Evolutionary conservation across 2,888 invertebrate species (phyloP).

Genomic region (Drosophila falleni): DNA sequence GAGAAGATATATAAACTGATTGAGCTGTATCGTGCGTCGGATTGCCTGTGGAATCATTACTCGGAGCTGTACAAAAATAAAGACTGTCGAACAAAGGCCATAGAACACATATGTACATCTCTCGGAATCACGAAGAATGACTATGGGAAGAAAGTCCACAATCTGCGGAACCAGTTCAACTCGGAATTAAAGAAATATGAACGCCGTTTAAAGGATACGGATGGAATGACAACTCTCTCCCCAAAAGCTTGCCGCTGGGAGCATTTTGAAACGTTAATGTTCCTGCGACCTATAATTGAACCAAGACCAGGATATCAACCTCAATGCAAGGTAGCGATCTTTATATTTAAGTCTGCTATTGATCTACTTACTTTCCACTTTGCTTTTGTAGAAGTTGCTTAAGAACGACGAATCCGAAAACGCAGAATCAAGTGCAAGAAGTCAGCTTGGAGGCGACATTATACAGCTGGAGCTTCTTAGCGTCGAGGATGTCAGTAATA

Average conservation of each 20-base stretch:
- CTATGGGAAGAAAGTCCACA: slow-evolving; percentile 84
- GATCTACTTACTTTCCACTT: neutral
- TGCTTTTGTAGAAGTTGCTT: slow-evolving; percentile 36
- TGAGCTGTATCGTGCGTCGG: slow-evolving; percentile 79
- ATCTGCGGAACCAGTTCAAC: slow-evolving; percentile 84
- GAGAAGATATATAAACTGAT: slow-evolving; percentile 83
- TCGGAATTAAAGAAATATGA: slow-evolving; percentile 84
- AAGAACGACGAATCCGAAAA: slow-evolving; percentile 26
- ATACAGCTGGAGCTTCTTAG: slow-evolving; percentile 14
- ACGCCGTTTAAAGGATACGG: slow-evolving; percentile 75
- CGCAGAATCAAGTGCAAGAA: slow-evolving; percentile 13
- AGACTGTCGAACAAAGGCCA: slow-evolving; percentile 79
- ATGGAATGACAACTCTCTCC: slow-evolving; percentile 26
- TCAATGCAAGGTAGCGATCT: slow-evolving; percentile 47
- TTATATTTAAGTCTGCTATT: neutral
- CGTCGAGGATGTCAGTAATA: slow-evolving; percentile 16
- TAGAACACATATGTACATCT: slow-evolving; percentile 76
- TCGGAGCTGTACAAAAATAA: slow-evolving; percentile 83
- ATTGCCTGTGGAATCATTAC: slow-evolving; percentile 84
- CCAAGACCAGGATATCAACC: slow-evolving; percentile 80
- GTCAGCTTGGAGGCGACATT: slow-evolving; percentile 2
- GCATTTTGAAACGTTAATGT: slow-evolving; percentile 83
- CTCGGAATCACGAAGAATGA: slow-evolving; percentile 81
- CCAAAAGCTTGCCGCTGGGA: slow-evolving; percentile 82
- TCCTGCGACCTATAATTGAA: slow-evolving; percentile 81